phyloP scores from a whole-genome alignment of 1,140 invertebrate species.

The Brachionus koreanus region DNA sequence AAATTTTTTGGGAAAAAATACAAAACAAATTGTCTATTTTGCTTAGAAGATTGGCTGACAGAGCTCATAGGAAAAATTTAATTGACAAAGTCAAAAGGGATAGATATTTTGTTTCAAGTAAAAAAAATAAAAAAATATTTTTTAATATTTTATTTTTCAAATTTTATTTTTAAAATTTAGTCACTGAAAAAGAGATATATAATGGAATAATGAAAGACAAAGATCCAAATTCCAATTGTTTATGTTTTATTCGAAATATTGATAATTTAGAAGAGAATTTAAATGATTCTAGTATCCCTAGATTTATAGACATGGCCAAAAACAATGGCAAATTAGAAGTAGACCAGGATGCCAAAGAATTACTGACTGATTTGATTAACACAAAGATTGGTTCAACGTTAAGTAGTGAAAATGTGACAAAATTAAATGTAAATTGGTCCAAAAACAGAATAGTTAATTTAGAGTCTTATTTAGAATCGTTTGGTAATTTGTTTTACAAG shows the following conservation, averaged over 20 bases:
- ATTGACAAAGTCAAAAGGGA: constrained; percentile 91
- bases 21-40: not conserved
- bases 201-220: constrained; percentile 87
- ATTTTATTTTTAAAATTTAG: constrained; percentile 52
- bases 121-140: constrained; percentile 45
- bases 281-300: constrained; percentile 73
- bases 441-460: not conserved
- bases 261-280: constrained; percentile 96
- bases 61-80: constrained; percentile 67
- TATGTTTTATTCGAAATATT: constrained; percentile 91
- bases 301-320: constrained; percentile 79
- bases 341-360: constrained; percentile 83
- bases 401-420: not conserved
- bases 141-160: not conserved
- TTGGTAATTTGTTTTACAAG: constrained; percentile 86
- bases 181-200: constrained; percentile 93
- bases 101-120: constrained; percentile 97
- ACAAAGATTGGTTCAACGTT: constrained; percentile 66
- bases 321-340: constrained; percentile 78
- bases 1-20: constrained; percentile 86
- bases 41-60: not conserved
- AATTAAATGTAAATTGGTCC: not conserved
- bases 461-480: constrained; percentile 75
- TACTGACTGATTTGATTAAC: constrained; percentile 82
- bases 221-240: constrained; percentile 82